Conservation (phyloP, 1,140 invertebrate genomes). For the Andrena cerasifolii region DNA sequence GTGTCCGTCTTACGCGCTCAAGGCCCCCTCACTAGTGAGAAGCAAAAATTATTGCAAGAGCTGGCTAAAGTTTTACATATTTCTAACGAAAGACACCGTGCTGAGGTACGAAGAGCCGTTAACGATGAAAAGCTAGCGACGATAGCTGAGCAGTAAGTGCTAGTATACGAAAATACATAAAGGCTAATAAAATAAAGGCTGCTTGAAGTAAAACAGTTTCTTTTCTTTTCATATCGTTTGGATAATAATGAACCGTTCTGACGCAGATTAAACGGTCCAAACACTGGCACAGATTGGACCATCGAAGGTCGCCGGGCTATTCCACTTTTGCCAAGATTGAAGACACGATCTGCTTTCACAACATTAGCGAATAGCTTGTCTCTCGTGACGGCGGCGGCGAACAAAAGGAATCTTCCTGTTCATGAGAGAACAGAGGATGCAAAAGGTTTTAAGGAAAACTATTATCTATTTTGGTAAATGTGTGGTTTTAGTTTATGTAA, state of each 20-base stretch:
- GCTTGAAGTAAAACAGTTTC: no score
- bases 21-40: constrained; percentile 91
- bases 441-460: constrained; percentile 59
- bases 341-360: constrained; percentile 92
- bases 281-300: constrained; percentile 92
- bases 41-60: constrained; percentile 92
- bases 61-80: constrained; percentile 92
- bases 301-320: constrained; percentile 92
- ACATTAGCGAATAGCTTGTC: constrained; percentile 90
- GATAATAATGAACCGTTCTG: constrained; percentile 20
- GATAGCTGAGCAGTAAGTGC: constrained; percentile 92
- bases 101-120: constrained; percentile 93
- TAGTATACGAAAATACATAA: constrained; percentile 38
- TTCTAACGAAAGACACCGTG: constrained; percentile 93
- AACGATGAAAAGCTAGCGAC: constrained; percentile 95
- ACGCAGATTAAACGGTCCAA: constrained; percentile 90
- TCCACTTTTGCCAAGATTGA: constrained; percentile 90
- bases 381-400: constrained; percentile 81
- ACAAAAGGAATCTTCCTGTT: constrained; percentile 77
- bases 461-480: constrained; percentile 50
- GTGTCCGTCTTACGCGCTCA: constrained; percentile 95
- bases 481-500: constrained; percentile 46
- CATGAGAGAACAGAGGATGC: constrained; percentile 70
- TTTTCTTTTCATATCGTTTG: no score
- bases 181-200: no score